Percentiles rank a stretch among this genome's conserved stretches.
These are phyloP conservation scores for Cariama cristata DNA, from an alignment of 2,113 vertebrate genomes.

Conservation along the genomic window DNA sequence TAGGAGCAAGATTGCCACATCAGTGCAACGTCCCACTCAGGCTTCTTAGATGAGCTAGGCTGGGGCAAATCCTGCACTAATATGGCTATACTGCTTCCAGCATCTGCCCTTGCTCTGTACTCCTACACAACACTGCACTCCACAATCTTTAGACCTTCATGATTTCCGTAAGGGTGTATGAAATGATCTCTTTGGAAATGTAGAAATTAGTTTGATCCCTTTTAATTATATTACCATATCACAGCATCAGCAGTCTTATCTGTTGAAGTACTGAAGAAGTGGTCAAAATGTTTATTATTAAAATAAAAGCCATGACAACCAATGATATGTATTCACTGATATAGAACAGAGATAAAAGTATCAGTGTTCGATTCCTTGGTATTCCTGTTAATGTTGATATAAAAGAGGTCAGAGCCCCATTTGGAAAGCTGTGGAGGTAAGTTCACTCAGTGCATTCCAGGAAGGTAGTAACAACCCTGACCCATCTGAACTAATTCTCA, in stretches of 20 bases:
- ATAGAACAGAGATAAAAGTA: background rate
- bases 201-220: background rate
- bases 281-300: background rate
- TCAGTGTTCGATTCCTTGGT: background rate
- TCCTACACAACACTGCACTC: background rate
- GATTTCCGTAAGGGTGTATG: background rate
- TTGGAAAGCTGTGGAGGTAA: background rate
- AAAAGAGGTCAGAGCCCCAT: background rate
- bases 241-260: background rate
- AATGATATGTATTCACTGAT: background rate
- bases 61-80: background rate
- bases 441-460: constrained; percentile 57
- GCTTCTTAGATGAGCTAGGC: background rate
- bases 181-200: background rate
- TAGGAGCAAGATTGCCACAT: background rate
- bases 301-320: background rate
- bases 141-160: background rate
- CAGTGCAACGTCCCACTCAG: background rate
- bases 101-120: background rate
- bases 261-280: background rate
- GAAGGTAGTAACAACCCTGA: background rate
- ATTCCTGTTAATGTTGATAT: background rate
- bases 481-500: background rate
- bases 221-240: background rate
- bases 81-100: fast-evolving